A percentile compares a stretch with the other conserved stretches of the same genome.
Conservation (phyloP, 2,113 vertebrate genomes). For the Actinemys pallida region DNA sequence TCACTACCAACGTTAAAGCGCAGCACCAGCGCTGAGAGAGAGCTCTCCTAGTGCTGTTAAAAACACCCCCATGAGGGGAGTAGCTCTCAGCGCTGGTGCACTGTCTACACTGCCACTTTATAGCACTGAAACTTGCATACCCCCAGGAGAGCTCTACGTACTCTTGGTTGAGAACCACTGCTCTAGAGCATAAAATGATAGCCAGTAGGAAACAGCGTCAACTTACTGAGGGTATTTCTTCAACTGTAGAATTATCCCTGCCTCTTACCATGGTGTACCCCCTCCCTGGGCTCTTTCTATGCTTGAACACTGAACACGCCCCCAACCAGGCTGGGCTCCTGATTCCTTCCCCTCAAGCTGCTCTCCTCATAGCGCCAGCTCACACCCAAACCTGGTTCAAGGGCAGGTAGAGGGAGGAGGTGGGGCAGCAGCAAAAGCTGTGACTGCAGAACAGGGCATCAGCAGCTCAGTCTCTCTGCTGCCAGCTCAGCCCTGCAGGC, state of each 20-base stretch:
- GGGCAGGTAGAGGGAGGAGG: not conserved
- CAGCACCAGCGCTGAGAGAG: too few relatives aligned
- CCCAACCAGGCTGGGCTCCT: not conserved
- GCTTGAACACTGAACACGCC: too few relatives aligned
- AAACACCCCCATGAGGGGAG: too few relatives aligned
- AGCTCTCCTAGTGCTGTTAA: too few relatives aligned
- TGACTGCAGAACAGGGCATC: not conserved
- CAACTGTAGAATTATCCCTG: not conserved
- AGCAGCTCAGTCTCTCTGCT: not conserved
- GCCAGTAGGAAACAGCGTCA: not conserved
- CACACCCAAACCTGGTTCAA: not conserved
- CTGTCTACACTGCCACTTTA: too few relatives aligned
- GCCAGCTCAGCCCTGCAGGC: too few relatives aligned
- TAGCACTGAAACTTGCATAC: too few relatives aligned
- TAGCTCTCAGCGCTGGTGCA: too few relatives aligned
- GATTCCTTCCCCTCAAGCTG: not conserved
- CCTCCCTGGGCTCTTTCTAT: too few relatives aligned
- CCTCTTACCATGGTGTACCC: not conserved
- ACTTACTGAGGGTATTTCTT: not conserved
- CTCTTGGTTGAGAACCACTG: too few relatives aligned
- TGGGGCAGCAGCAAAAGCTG: not conserved
- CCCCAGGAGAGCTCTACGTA: too few relatives aligned
- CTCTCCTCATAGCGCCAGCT: not conserved
- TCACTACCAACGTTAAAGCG: too few relatives aligned
- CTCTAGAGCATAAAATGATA: not conserved